These are phyloP conservation scores for Myodes glareolus DNA, from an alignment of 2,113 vertebrate genomes.

Conservation along the genomic window DNA sequence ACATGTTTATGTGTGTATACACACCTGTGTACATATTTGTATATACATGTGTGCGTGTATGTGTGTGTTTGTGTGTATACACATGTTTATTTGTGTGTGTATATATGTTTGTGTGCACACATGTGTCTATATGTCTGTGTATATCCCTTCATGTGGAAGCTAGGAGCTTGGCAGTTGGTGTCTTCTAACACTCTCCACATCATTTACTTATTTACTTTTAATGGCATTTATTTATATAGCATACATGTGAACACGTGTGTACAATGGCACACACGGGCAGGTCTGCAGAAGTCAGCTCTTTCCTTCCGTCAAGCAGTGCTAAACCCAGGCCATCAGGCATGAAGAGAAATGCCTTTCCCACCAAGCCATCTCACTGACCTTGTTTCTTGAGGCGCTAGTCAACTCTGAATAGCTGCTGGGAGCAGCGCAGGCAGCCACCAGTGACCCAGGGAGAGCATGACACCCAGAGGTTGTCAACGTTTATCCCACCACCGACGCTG, in stretches of 20 bases:
- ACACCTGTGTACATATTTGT: no score
- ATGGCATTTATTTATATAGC: neutral
- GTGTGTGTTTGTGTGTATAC: no score
- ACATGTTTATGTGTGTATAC: no score
- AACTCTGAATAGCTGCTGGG: neutral
- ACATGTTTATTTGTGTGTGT: neutral
- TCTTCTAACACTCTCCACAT: neutral
- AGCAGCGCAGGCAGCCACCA: rapidly evolving
- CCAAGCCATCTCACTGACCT: neutral
- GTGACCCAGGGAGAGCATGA: rapidly evolving
- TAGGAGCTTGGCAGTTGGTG: neutral
- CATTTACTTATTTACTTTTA: neutral
- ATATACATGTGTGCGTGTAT: no score
- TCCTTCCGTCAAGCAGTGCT: neutral
- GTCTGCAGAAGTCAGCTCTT: neutral
- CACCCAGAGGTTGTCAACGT: rapidly evolving
- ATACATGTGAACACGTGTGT: neutral
- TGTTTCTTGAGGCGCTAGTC: no score
- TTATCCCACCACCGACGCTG: rapidly evolving
- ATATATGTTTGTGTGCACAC: neutral
- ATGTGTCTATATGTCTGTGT: neutral
- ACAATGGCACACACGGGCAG: no score
- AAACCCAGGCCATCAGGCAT: neutral
- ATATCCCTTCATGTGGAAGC: neutral
- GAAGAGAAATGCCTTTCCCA: neutral